A percentile compares a stretch with the other conserved stretches of the same genome.
Conservation (phyloP, 1,140 invertebrate species). For the Helicorthomorpha holstii region DNA sequence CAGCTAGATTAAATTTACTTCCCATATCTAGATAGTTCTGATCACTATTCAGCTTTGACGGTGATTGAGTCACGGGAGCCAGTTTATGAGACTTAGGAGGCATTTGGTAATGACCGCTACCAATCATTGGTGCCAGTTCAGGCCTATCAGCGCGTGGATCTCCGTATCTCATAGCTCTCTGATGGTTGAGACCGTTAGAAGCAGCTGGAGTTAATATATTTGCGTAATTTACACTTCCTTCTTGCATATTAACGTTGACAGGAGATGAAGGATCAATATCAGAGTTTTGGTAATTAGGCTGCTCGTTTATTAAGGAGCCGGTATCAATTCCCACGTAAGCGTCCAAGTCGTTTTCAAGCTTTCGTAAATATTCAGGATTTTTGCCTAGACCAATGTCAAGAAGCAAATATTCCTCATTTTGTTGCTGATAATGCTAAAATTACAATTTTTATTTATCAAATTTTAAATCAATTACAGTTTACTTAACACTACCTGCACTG, state of each 20-base stretch:
- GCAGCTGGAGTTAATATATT: neutral
- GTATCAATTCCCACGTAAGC: no score
- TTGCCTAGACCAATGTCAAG: constrained; percentile 12
- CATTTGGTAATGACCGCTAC: neutral
- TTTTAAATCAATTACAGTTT: neutral
- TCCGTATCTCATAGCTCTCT: neutral
- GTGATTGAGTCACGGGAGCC: neutral
- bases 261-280: neutral
- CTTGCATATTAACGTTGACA: neutral
- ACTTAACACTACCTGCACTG: constrained; percentile 42
- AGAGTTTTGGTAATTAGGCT: neutral
- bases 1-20: neutral
- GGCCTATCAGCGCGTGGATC: neutral
- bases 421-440: constrained; percentile 59
- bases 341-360: neutral
- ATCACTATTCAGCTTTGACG: neutral
- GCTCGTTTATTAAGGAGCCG: no score
- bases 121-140: neutral
- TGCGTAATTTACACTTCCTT: neutral
- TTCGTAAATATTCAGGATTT: neutral
- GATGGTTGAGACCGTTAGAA: neutral
- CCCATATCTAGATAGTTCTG: neutral
- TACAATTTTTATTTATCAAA: constrained; percentile 12
- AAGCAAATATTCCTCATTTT: constrained; percentile 59
- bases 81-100: neutral